Conservation (phyloP, 2,888 invertebrate species). For the Trichacis sp. region DNA sequence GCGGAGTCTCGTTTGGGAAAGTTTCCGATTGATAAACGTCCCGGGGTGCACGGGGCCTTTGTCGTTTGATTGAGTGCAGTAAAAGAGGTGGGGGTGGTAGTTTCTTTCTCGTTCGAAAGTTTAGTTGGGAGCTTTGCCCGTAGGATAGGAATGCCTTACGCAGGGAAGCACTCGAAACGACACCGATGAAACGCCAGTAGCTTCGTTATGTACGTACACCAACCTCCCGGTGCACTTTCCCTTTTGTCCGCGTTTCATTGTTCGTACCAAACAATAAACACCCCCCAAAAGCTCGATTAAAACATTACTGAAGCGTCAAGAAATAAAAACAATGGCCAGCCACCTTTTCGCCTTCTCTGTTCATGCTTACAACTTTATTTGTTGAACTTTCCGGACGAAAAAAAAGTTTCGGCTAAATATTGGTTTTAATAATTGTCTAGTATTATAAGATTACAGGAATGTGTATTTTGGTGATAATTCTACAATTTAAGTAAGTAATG, state of each 20-base stretch:
- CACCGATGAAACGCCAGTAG: not conserved
- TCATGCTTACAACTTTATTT: not conserved
- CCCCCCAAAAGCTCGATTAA: not conserved
- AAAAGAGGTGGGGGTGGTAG: not conserved
- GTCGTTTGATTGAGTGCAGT: constrained; percentile 2
- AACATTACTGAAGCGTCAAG: not conserved
- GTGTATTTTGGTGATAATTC: too few species aligned
- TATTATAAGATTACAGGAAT: too few species aligned
- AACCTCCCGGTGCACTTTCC: not conserved
- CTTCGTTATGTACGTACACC: not conserved
- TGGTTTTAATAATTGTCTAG: too few species aligned
- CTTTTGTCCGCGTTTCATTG: not conserved
- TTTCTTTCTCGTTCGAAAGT: constrained; percentile 3
- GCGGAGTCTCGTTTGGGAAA: not conserved
- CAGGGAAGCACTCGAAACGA: not conserved
- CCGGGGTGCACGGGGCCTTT: not conserved
- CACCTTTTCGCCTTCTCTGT: not conserved
- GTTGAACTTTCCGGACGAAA: too few species aligned
- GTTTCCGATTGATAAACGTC: constrained; percentile 7
- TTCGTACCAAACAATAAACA: constrained; percentile 1
- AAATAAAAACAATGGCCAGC: not conserved
- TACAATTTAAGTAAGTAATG: too few species aligned
- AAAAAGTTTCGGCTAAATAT: too few species aligned
- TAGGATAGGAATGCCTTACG: not conserved
- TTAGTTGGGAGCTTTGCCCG: not conserved